Evolutionary conservation across 1,140 invertebrate species (phyloP), one percentile per base, ranked within the genome.

Genomic region (Bilobella aurantiaca): DNA sequence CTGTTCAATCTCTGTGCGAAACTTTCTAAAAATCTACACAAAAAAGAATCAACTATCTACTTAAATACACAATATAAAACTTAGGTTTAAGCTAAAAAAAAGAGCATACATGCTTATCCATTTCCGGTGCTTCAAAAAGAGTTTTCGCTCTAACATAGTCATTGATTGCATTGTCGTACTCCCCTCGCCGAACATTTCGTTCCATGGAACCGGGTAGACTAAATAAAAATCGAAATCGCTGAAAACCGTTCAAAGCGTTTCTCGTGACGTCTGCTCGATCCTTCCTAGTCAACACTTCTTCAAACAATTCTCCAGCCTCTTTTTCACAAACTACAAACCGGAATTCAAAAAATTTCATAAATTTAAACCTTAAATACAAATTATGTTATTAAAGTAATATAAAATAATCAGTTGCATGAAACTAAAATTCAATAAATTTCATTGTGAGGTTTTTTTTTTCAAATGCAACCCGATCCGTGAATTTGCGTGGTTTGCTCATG

Each of bases 161-260:
- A 76, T 96, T 99, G 61, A 99, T 95, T 25, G 98, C 91, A 27
- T 96, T 84, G 77, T 98, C 93, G 77, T 96, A 98, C 75, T 99
- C 96, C 57, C 91, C 93, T 74, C 90, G 89, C 71, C 88, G 84
- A 66, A 98, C 93, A 73, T 96, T 96, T 64, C 87, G 87, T 70
- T 98, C 92, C 62, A 99, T 97, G 60, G 88, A 89, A 32, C 90
- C 86, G 1, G 96, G 94, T 68, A 99, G 82, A 76, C 95, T 94
- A 76, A 99, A 98, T 0, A 99, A 82, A 78, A 98, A 98, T 67
- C 83, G 81, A 75, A 90, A 93, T 63, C 94, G 82, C 57, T 93
- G 90, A 65, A 98, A 81, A 3, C 98, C 86, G 69, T 90, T 89
- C 21, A 99, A 80, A 16, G 96, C 94, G 76, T 96, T 97, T 64